Evolutionary conservation across 2,888 invertebrate species (phyloP), one percentile per base, ranked within the genome.

Genomic region (Melitaea athalia): DNA sequence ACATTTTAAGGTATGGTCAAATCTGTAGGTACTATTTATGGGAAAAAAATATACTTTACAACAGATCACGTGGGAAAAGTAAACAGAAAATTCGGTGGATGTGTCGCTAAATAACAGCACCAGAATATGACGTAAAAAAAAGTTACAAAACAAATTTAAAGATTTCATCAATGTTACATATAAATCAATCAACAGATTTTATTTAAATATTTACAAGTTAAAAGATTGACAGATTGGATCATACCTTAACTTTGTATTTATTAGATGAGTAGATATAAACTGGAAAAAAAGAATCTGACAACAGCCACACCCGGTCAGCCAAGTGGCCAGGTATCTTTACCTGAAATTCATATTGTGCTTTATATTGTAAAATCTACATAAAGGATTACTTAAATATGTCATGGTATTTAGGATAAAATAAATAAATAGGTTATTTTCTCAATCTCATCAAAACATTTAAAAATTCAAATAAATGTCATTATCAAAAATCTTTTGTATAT

Each of bases 321-420:
- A 63, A 24, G 42, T 52, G 53, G 33, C 33, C 53, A 55, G 53
- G 53, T 55, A 55, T 14, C 12, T 55, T 24, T 55, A 55, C 53
- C 53, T 55, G 53, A 31, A 38, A 38, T 38, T 3, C 38, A 38
- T 38, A 38, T 38, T 38, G 47, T 6, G 24, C 52, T 60, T 64
- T n/a, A 33, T 60, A 68, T 33, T 59, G 14, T 55, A 14, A 53
- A n/a, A 55, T 33, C 11, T 55, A 55, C 33, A 55, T 55, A 55
- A 14, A 55, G 59, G 49, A 38, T 53, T 59, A 59, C 47, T 63
- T 59, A 49, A 70, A 61, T 55, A 72, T 72, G 73, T 72, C 72
- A 73, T 73, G 73, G 72, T 72, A 68, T 67, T 70, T 42, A 52
- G 38, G 53, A 55, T 63, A 67, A 72, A 64, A 68, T 70, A 72